phyloP scores from a whole-genome alignment of 2,888 invertebrate genomes.

The Sinohyriopsis cumingii region DNA sequence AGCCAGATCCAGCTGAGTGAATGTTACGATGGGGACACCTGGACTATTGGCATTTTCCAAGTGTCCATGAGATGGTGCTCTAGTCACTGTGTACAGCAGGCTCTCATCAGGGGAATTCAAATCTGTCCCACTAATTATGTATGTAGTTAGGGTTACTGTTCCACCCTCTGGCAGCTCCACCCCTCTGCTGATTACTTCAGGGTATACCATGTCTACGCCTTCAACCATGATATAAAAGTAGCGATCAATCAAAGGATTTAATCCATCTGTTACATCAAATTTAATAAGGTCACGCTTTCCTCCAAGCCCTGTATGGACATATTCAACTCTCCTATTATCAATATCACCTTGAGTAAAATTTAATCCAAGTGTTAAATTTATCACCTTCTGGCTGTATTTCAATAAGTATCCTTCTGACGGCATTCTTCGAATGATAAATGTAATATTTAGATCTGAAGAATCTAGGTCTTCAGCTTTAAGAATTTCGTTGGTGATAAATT shows the following conservation, averaged over 20 bases:
- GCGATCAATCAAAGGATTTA: slow-evolving; percentile 68
- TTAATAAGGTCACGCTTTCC: slow-evolving; percentile 69
- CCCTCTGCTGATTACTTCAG: slow-evolving; percentile 67
- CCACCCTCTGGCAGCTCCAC: slow-evolving; percentile 70
- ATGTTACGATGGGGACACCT: slow-evolving; percentile 63
- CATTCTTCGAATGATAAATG: slow-evolving; percentile 62
- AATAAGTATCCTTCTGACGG: slow-evolving; percentile 67
- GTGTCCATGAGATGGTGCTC: slow-evolving; percentile 66
- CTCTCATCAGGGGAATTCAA: slow-evolving; percentile 65
- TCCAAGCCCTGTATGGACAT: slow-evolving; percentile 65
- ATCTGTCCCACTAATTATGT: slow-evolving; percentile 68
- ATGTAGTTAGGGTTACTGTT: slow-evolving; percentile 64
- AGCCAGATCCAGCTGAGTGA: slow-evolving; percentile 69
- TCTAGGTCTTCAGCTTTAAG: slow-evolving; percentile 70
- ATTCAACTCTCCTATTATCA: slow-evolving; percentile 61
- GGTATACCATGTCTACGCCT: slow-evolving; percentile 66
- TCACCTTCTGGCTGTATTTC: slow-evolving; percentile 31
- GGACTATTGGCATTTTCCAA: slow-evolving; percentile 64
- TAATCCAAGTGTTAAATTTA: slow-evolving; percentile 63
- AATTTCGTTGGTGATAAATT: slow-evolving; percentile 61
- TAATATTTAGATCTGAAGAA: slow-evolving; percentile 62
- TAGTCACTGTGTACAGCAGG: slow-evolving; percentile 66
- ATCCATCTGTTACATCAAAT: slow-evolving; percentile 71
- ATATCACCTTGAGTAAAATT: slow-evolving; percentile 71
- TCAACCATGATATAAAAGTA: slow-evolving; percentile 70